These are phyloP conservation scores for Phaethon lepturus DNA, from an alignment of 2,113 vertebrate genomes.

Conservation along the genomic window DNA sequence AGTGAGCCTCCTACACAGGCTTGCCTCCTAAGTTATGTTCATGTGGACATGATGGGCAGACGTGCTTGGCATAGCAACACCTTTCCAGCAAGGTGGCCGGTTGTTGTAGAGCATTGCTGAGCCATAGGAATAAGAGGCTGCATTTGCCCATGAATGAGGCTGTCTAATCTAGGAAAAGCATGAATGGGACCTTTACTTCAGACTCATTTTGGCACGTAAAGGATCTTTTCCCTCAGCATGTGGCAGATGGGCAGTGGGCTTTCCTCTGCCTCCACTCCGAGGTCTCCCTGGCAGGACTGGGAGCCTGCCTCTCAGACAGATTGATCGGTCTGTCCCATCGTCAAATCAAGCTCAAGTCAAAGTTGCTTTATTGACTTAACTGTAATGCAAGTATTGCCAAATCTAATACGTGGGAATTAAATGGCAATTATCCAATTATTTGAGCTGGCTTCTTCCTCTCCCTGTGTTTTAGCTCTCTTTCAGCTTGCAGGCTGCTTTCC, in stretches of 20 bases:
- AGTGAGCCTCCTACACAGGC: not conserved
- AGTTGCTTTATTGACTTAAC: slow-evolving; percentile 51
- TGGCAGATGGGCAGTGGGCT: not conserved
- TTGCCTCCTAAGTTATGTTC: not conserved
- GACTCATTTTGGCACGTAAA: not conserved
- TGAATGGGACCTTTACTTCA: not conserved
- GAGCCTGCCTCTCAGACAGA: slow-evolving; percentile 12
- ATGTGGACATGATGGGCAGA: not conserved
- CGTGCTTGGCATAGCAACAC: not conserved
- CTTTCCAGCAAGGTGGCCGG: not conserved
- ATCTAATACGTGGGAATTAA: slow-evolving; percentile 50
- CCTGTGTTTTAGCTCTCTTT: not conserved
- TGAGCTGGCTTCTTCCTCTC: slow-evolving; percentile 45
- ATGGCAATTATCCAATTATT: slow-evolving; percentile 57
- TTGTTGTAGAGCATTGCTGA: not conserved
- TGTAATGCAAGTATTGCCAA: not conserved
- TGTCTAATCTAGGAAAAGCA: not conserved
- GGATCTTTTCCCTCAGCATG: accelerated
- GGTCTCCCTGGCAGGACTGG: not conserved
- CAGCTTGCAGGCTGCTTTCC: not conserved
- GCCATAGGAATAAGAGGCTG: not conserved
- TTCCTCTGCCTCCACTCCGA: not conserved
- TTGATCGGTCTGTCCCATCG: not conserved
- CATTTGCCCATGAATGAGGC: accelerated
- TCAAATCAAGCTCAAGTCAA: not conserved